These are phyloP conservation scores for Contarinia nasturtii DNA, from an alignment of 1,140 invertebrate genomes.

Conservation along the genomic window DNA sequence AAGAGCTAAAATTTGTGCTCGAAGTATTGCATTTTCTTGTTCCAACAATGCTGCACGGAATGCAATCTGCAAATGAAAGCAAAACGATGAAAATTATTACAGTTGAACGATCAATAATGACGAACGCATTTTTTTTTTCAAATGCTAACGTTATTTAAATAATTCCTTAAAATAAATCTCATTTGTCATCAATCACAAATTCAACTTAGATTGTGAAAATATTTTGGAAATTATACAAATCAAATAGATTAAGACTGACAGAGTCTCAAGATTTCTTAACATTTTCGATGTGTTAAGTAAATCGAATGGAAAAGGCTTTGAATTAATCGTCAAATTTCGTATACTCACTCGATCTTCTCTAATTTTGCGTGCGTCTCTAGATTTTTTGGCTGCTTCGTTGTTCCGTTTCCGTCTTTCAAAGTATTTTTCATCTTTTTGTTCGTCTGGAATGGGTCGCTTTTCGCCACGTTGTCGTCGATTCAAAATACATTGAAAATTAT, in stretches of 20 bases:
- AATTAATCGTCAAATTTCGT: too few species aligned
- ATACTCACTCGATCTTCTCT: constrained; percentile 41
- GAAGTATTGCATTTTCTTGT: constrained; percentile 67
- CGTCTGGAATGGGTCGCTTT: constrained; percentile 70
- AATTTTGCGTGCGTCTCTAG: constrained; percentile 62
- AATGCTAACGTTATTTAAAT: too few species aligned
- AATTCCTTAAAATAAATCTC: too few species aligned
- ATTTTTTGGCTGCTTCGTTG: constrained; percentile 82
- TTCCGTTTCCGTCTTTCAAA: constrained; percentile 70
- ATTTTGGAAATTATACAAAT: too few species aligned
- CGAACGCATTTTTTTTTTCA: too few species aligned
- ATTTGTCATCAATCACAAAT: too few species aligned
- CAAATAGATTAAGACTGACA: too few species aligned
- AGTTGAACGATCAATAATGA: neutral
- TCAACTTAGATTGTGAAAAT: too few species aligned
- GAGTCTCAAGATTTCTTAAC: too few species aligned
- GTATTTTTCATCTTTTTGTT: constrained; percentile 77
- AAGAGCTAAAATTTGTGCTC: constrained; percentile 57
- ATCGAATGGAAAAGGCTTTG: too few species aligned
- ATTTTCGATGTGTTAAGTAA: too few species aligned
- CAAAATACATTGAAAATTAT: constrained; percentile 12
- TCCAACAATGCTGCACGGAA: constrained; percentile 59
- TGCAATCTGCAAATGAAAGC: constrained; percentile 31
- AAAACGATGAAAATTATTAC: neutral
- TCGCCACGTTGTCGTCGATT: constrained; percentile 47